Evolutionary conservation across 2,797 vertebrate genomes (phyloP).

Genomic region (Liparis tanakae): DNA sequence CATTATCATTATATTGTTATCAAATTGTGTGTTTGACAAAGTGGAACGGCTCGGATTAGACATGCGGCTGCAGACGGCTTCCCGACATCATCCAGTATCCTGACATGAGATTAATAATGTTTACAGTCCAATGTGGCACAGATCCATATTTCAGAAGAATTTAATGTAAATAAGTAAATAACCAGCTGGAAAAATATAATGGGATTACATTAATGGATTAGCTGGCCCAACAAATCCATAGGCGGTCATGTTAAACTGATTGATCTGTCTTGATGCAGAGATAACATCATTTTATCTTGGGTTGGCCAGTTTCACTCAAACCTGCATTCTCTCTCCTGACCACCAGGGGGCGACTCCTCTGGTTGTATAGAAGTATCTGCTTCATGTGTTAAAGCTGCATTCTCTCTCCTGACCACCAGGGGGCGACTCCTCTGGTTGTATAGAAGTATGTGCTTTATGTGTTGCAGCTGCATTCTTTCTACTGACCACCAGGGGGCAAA

Average conservation of each 20-base stretch:
- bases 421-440: too few relatives aligned
- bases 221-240: not conserved
- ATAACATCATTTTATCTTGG: not conserved
- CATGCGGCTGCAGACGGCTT: slow-evolving; percentile 21
- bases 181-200: not conserved
- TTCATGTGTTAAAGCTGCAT: too few relatives aligned
- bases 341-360: too few relatives aligned
- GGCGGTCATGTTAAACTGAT: not conserved
- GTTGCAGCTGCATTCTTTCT: too few relatives aligned
- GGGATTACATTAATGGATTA: not conserved
- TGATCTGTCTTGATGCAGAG: not conserved
- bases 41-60: slow-evolving; percentile 37
- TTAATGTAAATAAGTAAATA: not conserved
- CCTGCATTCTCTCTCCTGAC: too few relatives aligned
- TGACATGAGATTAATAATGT: too few relatives aligned
- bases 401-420: too few relatives aligned
- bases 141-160: not conserved
- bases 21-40: slow-evolving; percentile 54
- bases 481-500: too few relatives aligned
- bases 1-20: slow-evolving; percentile 55
- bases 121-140: not conserved
- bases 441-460: too few relatives aligned
- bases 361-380: too few relatives aligned
- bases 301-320: not conserved
- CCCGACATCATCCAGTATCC: slow-evolving; percentile 1